Conservation (phyloP, 2,797 vertebrate species). For the Gymnothorax javanicus region DNA sequence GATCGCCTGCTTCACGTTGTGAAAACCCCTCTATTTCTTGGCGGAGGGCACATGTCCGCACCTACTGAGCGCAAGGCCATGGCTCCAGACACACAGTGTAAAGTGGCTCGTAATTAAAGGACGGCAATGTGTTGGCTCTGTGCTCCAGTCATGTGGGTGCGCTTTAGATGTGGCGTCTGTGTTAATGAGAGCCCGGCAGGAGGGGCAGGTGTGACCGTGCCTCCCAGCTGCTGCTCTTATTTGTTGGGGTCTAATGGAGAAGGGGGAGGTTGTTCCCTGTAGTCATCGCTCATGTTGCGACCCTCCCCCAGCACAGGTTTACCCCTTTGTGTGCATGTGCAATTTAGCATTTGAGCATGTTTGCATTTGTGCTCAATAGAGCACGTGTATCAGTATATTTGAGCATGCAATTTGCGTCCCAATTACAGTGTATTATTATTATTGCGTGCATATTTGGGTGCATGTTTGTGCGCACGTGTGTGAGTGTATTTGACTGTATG, state of each 20-base stretch:
- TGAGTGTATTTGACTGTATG: not conserved
- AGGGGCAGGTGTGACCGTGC: conserved; percentile 30
- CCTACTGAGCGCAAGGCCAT: not conserved
- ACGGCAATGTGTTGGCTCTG: not conserved
- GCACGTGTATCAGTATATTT: not conserved
- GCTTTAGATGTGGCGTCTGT: conserved; percentile 7
- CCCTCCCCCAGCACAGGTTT: conserved; percentile 2
- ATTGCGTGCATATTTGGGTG: not conserved
- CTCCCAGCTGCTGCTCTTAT: conserved; percentile 1
- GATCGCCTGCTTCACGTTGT: not conserved
- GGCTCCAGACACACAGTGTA: not conserved
- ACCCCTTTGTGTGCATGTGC: not conserved
- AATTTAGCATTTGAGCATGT: not conserved
- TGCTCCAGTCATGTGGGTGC: not conserved
- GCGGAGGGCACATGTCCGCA: not conserved
- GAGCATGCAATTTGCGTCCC: not conserved
- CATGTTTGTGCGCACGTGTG: not conserved
- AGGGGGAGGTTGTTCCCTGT: not conserved
- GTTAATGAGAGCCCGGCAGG: conserved; percentile 28
- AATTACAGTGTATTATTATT: no score
- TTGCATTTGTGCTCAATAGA: not conserved
- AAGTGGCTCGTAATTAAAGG: not conserved
- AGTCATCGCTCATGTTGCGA: not conserved
- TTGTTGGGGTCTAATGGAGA: not conserved
- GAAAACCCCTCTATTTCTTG: not conserved